Conservation (phyloP, 2,888 invertebrate species). For the Apamea epomidion region DNA sequence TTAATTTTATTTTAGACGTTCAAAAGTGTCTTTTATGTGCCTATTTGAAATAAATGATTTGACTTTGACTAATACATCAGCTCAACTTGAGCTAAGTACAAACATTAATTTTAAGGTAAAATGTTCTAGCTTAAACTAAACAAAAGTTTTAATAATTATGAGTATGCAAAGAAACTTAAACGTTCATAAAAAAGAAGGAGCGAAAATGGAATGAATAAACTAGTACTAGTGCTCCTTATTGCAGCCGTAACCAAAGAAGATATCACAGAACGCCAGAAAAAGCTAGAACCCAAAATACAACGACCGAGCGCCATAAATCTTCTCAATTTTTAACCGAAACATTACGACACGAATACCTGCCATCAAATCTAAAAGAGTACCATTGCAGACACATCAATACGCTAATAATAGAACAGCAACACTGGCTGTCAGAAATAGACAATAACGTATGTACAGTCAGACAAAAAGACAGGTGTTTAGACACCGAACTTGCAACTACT, state of each 20-base stretch:
- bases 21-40: no score
- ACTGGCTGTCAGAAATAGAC: constrained; percentile 69
- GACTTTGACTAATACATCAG: background rate
- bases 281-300: background rate
- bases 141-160: no score
- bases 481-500: background rate
- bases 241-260: background rate
- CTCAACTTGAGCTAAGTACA: background rate
- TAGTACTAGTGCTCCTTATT: background rate
- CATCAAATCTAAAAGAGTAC: constrained; percentile 60
- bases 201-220: background rate
- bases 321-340: constrained; percentile 35
- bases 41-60: no score
- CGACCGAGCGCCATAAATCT: constrained; percentile 21
- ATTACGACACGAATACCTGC: constrained; percentile 59
- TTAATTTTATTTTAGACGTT: no score
- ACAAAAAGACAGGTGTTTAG: background rate
- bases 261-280: background rate
- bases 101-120: background rate
- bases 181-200: background rate
- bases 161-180: background rate
- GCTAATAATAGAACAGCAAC: constrained; percentile 71
- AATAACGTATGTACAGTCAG: constrained; percentile 65
- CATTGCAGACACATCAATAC: constrained; percentile 59
- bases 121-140: no score